Evolutionary conservation across 2,797 vertebrate genomes (phyloP).

Genomic region (Allobates femoralis): DNA sequence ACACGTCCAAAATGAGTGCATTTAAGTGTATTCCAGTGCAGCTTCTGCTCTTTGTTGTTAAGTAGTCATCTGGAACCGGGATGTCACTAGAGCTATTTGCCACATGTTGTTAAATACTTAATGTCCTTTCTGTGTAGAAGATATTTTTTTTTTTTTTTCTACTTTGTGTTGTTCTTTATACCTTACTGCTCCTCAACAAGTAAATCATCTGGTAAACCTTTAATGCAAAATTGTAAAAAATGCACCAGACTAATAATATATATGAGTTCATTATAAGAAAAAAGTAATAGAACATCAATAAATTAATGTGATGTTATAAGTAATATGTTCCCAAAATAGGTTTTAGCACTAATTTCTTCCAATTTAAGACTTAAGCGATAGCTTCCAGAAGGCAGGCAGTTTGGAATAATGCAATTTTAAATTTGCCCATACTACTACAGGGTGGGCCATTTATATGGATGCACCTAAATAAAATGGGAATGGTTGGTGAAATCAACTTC

Average conservation of each 20-base stretch:
- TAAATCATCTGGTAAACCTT: background rate
- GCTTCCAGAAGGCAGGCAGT: background rate
- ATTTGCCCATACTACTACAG: no score
- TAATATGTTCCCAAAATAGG: background rate
- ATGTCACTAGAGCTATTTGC: constrained; percentile 27
- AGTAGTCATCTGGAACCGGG: constrained; percentile 11
- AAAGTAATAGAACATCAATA: background rate
- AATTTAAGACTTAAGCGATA: background rate
- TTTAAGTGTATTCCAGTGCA: background rate
- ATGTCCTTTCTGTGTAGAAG: constrained; percentile 1
- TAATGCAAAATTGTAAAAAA: background rate
- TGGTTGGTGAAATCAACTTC: no score
- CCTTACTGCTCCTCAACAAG: background rate
- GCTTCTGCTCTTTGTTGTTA: constrained; percentile 20
- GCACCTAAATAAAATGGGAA: no score
- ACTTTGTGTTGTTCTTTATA: background rate
- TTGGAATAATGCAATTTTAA: background rate
- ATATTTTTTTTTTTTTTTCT: background rate
- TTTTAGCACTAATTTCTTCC: background rate
- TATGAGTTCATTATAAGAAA: background rate
- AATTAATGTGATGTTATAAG: background rate
- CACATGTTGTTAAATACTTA: constrained; percentile 36
- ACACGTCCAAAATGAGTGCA: background rate
- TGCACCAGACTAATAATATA: background rate
- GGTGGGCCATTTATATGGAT: no score